Conservation (phyloP, 2,797 vertebrate species). For the Alca torda region DNA sequence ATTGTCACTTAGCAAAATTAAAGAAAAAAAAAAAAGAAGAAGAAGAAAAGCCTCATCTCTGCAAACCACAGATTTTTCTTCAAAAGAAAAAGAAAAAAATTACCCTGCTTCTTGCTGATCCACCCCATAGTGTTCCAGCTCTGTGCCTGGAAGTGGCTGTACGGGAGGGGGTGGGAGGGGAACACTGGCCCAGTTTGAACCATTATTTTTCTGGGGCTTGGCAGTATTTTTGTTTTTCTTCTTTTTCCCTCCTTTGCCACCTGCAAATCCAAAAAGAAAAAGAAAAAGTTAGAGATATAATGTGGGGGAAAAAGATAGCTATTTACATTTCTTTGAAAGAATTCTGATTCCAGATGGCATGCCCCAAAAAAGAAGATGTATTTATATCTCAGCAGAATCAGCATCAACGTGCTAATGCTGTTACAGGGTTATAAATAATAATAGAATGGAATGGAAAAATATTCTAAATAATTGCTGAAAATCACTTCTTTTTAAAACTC, state of each 20-base stretch:
- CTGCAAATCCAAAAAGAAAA: slow-evolving; percentile 75
- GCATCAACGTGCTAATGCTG: slow-evolving; percentile 30
- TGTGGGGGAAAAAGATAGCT: neutral
- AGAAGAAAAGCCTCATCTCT: neutral
- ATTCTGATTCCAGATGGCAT: slow-evolving; percentile 57
- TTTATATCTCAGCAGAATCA: slow-evolving; percentile 65
- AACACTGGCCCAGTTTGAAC: slow-evolving; percentile 94
- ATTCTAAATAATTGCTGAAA: slow-evolving; percentile 47
- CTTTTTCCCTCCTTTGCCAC: slow-evolving; percentile 99
- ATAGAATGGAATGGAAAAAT: slow-evolving; percentile 39
- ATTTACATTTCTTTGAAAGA: slow-evolving; percentile 42
- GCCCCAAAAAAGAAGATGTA: slow-evolving; percentile 1
- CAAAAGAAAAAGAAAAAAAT: neutral
- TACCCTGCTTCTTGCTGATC: slow-evolving; percentile 92
- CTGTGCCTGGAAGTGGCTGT: slow-evolving; percentile 95
- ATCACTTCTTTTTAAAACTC: slow-evolving; percentile 37
- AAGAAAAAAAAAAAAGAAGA: neutral
- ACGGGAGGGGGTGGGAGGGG: slow-evolving; percentile 94
- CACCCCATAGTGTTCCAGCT: slow-evolving; percentile 90
- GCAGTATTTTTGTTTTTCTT: slow-evolving; percentile 93
- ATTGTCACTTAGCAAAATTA: neutral
- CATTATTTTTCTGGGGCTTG: slow-evolving; percentile 91
- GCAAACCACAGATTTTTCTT: neutral
- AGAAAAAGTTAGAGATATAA: slow-evolving; percentile 11
- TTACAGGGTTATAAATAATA: slow-evolving; percentile 59